These are phyloP conservation scores for Anomalospiza imberbis DNA, from an alignment of 2,797 vertebrate genomes.

Conservation along the genomic window DNA sequence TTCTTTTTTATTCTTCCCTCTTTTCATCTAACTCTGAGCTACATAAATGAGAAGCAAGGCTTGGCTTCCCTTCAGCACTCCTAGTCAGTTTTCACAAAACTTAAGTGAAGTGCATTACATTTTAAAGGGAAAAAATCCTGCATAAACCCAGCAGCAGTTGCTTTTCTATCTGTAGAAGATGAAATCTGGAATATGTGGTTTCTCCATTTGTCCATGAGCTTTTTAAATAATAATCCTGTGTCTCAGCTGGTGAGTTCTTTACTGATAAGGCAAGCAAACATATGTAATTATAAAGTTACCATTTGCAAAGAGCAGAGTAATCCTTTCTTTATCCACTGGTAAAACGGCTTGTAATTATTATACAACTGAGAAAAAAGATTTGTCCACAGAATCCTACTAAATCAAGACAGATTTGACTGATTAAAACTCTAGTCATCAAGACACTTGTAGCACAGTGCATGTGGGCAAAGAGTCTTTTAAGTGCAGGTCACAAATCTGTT, in stretches of 20 bases:
- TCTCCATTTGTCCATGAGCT: slow-evolving; percentile 24
- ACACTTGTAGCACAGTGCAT: slow-evolving; percentile 39
- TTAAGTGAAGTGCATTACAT: not conserved
- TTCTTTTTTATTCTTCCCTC: not conserved
- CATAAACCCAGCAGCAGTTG: not conserved
- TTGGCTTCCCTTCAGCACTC: slow-evolving; percentile 9
- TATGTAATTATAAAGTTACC: slow-evolving; percentile 75
- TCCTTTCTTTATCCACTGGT: slow-evolving; percentile 82
- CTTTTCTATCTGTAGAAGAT: slow-evolving; percentile 15
- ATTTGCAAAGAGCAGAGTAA: slow-evolving; percentile 79
- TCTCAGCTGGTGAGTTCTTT: slow-evolving; percentile 64
- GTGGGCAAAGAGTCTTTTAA: slow-evolving; percentile 32
- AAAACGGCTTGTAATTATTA: slow-evolving; percentile 78
- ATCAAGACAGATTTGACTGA: slow-evolving; percentile 85
- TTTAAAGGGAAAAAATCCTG: not conserved
- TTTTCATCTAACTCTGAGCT: not conserved
- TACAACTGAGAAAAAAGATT: slow-evolving; percentile 81
- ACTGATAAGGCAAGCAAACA: slow-evolving; percentile 71
- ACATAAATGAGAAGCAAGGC: not conserved
- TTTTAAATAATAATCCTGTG: slow-evolving; percentile 54
- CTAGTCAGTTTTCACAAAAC: not conserved
- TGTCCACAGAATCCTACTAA: slow-evolving; percentile 84
- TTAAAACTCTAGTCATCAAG: slow-evolving; percentile 77
- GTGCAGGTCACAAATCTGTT: slow-evolving; percentile 14
- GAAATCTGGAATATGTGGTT: slow-evolving; percentile 4